Conservation (phyloP, 37 sponge, comb jelly and placozoan genomes). For the Hormiphora californensis region DNA sequence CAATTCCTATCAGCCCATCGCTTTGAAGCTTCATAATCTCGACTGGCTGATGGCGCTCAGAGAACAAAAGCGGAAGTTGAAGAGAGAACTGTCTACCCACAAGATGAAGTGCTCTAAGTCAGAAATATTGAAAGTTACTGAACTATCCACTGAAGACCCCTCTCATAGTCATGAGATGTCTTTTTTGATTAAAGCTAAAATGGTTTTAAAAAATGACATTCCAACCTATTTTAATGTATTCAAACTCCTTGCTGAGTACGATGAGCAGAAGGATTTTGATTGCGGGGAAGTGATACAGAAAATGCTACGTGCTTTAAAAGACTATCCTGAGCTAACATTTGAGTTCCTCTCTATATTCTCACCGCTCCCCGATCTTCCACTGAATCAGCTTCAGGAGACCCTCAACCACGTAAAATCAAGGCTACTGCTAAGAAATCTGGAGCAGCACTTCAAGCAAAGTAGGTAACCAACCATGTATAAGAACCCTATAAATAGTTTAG, state of each 20-base stretch:
- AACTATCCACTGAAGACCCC: not conserved
- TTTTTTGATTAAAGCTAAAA: slow-evolving; percentile 36
- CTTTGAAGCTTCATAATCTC: slow-evolving; percentile 10
- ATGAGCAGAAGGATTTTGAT: not conserved
- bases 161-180: not conserved
- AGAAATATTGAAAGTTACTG: not conserved
- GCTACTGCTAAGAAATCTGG: slow-evolving; percentile 4
- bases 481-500: too few relatives aligned
- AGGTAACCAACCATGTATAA: not conserved
- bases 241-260: slow-evolving; percentile 52
- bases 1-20: not conserved
- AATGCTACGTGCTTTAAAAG: not conserved
- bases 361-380: slow-evolving; percentile 19
- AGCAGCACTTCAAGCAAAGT: slow-evolving; percentile 36
- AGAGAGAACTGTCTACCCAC: not conserved
- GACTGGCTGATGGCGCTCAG: slow-evolving; percentile 51
- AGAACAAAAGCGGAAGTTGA: not conserved
- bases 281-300: slow-evolving; percentile 9
- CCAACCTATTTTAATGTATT: slow-evolving; percentile 40
- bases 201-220: not conserved
- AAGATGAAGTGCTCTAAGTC: not conserved
- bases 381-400: slow-evolving; percentile 15
- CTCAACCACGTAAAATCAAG: slow-evolving; percentile 25
- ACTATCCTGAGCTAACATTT: slow-evolving; percentile 9
- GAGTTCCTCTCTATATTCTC: slow-evolving; percentile 49